Base-by-base conservation (phyloP, 2,797 vertebrate genomes). In the Sibirionetta formosa region DNA sequence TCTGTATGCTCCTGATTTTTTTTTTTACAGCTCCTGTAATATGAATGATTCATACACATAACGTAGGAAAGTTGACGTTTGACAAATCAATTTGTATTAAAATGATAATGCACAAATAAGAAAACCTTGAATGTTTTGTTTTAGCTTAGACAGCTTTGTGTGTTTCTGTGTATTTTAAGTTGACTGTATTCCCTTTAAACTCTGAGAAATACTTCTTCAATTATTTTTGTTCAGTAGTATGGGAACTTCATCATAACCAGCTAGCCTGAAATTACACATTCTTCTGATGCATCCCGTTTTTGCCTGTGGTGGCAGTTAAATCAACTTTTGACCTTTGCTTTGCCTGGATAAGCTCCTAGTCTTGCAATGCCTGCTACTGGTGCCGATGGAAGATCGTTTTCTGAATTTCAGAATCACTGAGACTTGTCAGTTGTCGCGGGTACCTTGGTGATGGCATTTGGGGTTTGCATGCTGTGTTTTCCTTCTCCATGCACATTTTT, bases 381-480 rank as follows among this genome's bases (percentile, higher is more conserved):
- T 61, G 36, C 22, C 36, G 40, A 18, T 17, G 68, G 73, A 93
- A 92, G 82, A 50, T 72, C 42, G 11, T 53, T 68, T 31, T n/a
- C 73, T 83, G 71, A 51, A 6, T 75, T 88, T 76, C 56, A 19
- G 14, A 42, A 8, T 40, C 53, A 12, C 26, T 11, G 66, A 73
- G 88, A 56, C 58, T 63, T 26, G 2, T 31, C 27, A 40, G 20
- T 78, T 31, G 1, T 68, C 56, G 18, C 48, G 72, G 46, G 50
- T 68, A 44, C 60, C n/a, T 60, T 83, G 87, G 76, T 63, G 82
- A 15, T 82, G 64, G 72, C 38, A 16, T 68, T 40, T 56, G 84
- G 90, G 85, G 42, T 84, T 79, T 96, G 95, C 95, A 94, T 90
- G 96, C 76, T 94, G 84, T 46, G 29, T 82, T 96, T 93, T 58